Percentiles rank a stretch among this genome's conserved stretches.
Evolutionary conservation across 2,113 vertebrate genomes (phyloP).

Genomic region (Shinisaurus crocodilurus): DNA sequence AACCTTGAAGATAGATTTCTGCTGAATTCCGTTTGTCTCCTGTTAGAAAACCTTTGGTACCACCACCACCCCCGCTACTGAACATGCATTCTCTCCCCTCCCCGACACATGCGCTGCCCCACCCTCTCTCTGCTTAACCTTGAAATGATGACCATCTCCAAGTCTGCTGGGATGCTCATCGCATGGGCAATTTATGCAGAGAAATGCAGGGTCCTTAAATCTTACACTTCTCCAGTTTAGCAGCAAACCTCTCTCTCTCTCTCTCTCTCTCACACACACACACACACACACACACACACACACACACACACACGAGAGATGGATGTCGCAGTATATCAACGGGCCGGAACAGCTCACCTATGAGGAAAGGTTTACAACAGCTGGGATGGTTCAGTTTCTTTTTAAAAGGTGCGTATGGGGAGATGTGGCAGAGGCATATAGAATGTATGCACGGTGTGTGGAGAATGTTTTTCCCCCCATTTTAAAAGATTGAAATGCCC

Average conservation of each 20-base stretch:
- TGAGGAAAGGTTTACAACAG: too few relatives aligned
- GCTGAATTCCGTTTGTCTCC: background rate
- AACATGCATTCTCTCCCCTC: background rate
- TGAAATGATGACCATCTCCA: background rate
- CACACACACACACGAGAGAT: background rate
- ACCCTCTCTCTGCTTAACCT: background rate
- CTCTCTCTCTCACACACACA: too few relatives aligned
- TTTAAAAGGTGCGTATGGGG: too few relatives aligned
- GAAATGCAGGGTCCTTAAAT: background rate
- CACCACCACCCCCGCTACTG: too few relatives aligned
- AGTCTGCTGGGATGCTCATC: fast-evolving
- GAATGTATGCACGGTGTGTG: too few relatives aligned
- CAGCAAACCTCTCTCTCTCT: fast-evolving
- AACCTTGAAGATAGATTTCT: background rate
- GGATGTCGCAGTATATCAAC: background rate
- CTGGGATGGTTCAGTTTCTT: too few relatives aligned
- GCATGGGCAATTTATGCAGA: background rate
- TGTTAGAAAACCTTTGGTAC: too few relatives aligned
- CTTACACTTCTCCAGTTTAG: fast-evolving
- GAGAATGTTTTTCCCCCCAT: too few relatives aligned
- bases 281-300: too few relatives aligned
- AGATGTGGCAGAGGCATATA: too few relatives aligned
- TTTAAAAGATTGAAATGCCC: too few relatives aligned
- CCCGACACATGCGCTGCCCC: background rate
- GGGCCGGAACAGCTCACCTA: too few relatives aligned